Conservation (phyloP, 2,797 vertebrate species). For the Melanotaenia trifasciata region DNA sequence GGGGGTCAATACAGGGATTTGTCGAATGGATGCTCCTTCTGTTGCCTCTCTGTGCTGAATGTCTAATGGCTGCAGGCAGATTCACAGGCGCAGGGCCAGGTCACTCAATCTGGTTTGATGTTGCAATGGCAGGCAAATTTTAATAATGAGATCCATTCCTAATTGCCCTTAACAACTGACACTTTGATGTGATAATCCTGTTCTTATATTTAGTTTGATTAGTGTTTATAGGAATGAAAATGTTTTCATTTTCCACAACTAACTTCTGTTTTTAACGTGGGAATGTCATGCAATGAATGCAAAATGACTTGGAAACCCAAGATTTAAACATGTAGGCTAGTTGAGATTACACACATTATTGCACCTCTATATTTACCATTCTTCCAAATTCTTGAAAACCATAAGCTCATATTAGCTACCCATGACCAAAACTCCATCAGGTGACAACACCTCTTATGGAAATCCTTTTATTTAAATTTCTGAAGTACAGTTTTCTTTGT, state of each 20-base stretch:
- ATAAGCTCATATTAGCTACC: too few relatives aligned
- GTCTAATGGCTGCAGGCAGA: slow-evolving; percentile 77
- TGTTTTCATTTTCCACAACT: background rate
- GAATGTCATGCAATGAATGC: too few relatives aligned
- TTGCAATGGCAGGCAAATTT: slow-evolving; percentile 60
- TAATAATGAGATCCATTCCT: slow-evolving; percentile 38
- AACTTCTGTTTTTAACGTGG: background rate
- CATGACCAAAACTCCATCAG: too few relatives aligned
- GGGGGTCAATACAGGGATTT: slow-evolving; percentile 83
- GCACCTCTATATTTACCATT: too few relatives aligned
- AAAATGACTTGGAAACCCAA: background rate
- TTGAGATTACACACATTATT: too few relatives aligned
- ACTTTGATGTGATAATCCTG: slow-evolving; percentile 20
- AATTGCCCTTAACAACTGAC: slow-evolving; percentile 32
- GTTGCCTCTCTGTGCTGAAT: slow-evolving; percentile 73
- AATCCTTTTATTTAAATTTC: too few relatives aligned
- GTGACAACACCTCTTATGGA: too few relatives aligned
- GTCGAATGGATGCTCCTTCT: slow-evolving; percentile 83
- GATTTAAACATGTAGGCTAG: too few relatives aligned
- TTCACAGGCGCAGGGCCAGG: slow-evolving; percentile 66
- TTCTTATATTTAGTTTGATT: background rate
- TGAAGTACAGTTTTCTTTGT: too few relatives aligned
- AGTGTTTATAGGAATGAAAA: background rate
- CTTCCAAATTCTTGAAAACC: too few relatives aligned
- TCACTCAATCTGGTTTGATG: slow-evolving; percentile 67